Evolutionary conservation across 2,888 invertebrate genomes (phyloP).

Genomic region (Helobdella robusta): DNA sequence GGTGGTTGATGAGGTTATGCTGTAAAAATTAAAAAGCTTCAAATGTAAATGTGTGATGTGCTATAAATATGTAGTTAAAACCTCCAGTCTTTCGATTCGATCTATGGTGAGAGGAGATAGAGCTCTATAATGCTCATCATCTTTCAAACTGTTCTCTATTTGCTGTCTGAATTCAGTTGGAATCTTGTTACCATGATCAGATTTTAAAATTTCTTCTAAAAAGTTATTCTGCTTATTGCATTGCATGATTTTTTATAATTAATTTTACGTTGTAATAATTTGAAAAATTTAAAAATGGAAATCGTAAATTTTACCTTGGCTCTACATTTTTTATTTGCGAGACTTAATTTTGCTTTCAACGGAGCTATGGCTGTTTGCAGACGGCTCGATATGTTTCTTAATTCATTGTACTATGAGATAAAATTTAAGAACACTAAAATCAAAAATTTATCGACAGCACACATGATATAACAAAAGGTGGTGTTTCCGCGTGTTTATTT

Average conservation of each 20-base stretch:
- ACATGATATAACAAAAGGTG: no score
- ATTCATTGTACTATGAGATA: slow-evolving; percentile 22
- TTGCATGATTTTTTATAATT: no score
- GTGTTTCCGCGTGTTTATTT: no score
- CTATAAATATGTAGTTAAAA: not conserved
- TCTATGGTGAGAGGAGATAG: slow-evolving; percentile 23
- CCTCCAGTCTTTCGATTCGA: slow-evolving; percentile 18
- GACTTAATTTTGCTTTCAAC: slow-evolving; percentile 24
- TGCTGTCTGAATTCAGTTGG: not conserved
- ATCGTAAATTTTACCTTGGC: slow-evolving; percentile 9
- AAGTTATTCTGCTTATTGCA: no score
- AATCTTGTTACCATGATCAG: no score
- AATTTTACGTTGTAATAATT: no score
- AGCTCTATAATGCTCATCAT: slow-evolving; percentile 13
- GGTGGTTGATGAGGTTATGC: slow-evolving; percentile 16
- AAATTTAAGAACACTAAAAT: no score
- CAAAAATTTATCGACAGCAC: no score
- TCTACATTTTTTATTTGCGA: slow-evolving; percentile 15
- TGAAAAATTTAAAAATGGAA: not conserved
- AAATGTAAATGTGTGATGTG: not conserved
- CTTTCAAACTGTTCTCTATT: slow-evolving; percentile 5
- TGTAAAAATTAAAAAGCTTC: slow-evolving; percentile 4
- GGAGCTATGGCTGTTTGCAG: slow-evolving; percentile 27
- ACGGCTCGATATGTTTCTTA: slow-evolving; percentile 23
- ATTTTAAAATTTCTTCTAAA: no score